Evolutionary conservation across 2,797 vertebrate genomes (phyloP).

Genomic region (Pampus argenteus): DNA sequence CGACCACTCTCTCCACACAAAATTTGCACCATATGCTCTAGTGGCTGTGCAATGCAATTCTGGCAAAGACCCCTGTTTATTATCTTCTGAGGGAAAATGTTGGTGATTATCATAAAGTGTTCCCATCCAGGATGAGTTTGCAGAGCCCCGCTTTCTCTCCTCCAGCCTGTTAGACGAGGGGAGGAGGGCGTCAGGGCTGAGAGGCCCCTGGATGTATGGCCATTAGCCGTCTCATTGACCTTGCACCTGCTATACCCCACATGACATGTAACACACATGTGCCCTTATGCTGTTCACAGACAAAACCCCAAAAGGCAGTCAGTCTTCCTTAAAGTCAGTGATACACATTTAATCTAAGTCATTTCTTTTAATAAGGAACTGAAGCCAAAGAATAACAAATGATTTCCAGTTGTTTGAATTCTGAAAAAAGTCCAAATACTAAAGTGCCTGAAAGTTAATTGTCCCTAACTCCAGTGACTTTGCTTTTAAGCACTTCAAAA

Average conservation of each 20-base stretch:
- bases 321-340: background rate
- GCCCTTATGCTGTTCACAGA: slow-evolving; percentile 7
- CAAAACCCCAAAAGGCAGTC: slow-evolving; percentile 8
- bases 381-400: slow-evolving; percentile 4
- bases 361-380: background rate
- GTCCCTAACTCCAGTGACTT: slow-evolving; percentile 13
- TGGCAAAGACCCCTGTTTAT: slow-evolving; percentile 73
- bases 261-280: slow-evolving; percentile 61
- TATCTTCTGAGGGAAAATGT: slow-evolving; percentile 81
- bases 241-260: slow-evolving; percentile 69
- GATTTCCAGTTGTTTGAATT: slow-evolving; percentile 2
- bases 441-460: slow-evolving; percentile 11
- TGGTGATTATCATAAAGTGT: slow-evolving; percentile 85
- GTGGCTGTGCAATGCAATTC: slow-evolving; percentile 71
- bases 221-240: slow-evolving; percentile 74
- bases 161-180: slow-evolving; percentile 54
- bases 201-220: slow-evolving; percentile 60
- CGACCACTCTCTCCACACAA: slow-evolving; percentile 64
- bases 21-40: slow-evolving; percentile 79
- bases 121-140: slow-evolving; percentile 80
- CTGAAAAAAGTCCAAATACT: background rate
- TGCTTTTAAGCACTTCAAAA: background rate
- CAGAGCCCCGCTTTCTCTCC: slow-evolving; percentile 41
- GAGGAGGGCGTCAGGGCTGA: slow-evolving; percentile 5
- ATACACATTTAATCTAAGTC: background rate